Evolutionary conservation across 1,140 invertebrate genomes (phyloP).

Genomic region (Andrena cerasifolii): DNA sequence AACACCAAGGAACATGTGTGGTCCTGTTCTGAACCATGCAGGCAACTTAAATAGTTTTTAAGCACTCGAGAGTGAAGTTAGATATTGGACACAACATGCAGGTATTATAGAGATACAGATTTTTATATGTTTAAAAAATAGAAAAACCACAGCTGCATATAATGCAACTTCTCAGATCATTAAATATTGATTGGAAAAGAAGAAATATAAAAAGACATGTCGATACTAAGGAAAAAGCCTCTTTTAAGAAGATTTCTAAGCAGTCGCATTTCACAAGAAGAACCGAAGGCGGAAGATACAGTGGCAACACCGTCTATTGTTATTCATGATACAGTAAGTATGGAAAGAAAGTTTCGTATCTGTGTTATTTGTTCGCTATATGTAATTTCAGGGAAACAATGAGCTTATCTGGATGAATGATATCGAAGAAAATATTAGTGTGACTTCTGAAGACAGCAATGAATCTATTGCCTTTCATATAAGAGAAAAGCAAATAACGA

Average conservation of each 20-base stretch:
- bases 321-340: slow-evolving; percentile 60
- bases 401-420: slow-evolving; percentile 74
- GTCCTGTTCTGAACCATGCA: slow-evolving; percentile 61
- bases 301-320: slow-evolving; percentile 40
- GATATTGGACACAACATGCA: not conserved
- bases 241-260: slow-evolving; percentile 66
- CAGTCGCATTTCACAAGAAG: slow-evolving; percentile 46
- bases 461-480: slow-evolving; percentile 64
- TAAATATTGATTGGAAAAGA: not conserved
- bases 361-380: slow-evolving; percentile 1
- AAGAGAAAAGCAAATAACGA: slow-evolving; percentile 56
- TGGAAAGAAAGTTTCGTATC: not conserved
- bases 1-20: slow-evolving; percentile 70
- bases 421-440: slow-evolving; percentile 66
- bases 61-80: slow-evolving; percentile 28
- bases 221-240: slow-evolving; percentile 37
- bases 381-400: slow-evolving; percentile 57
- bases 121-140: not conserved
- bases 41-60: slow-evolving; percentile 52
- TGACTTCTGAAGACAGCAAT: slow-evolving; percentile 74
- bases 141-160: not conserved
- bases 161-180: not conserved
- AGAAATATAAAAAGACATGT: slow-evolving; percentile 32
- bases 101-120: not conserved
- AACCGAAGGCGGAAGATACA: slow-evolving; percentile 46